Evolutionary conservation across 1,140 invertebrate genomes (phyloP).

Genomic region (Drosophila littoralis): DNA sequence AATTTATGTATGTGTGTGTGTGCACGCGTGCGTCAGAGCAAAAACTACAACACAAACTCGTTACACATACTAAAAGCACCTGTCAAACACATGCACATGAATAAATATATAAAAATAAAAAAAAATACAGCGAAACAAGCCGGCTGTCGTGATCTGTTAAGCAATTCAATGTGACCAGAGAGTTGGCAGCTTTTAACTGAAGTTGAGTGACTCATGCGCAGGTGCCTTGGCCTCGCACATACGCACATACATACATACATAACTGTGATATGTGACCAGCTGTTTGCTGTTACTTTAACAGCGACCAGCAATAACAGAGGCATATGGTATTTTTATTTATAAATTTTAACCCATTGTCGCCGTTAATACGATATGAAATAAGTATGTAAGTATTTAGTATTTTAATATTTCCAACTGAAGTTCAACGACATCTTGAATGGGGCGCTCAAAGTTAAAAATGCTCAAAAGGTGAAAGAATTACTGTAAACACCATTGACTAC

Average conservation of each 20-base stretch:
- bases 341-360: background rate
- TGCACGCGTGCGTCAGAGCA: conserved; percentile 62
- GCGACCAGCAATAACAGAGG: conserved; percentile 11
- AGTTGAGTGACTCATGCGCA: conserved; percentile 50
- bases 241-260: conserved; percentile 8
- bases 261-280: conserved; percentile 37
- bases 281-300: conserved; percentile 36
- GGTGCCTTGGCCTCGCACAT: conserved; percentile 34
- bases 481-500: too few relatives aligned
- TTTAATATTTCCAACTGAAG: background rate
- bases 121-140: conserved; percentile 29
- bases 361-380: background rate
- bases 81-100: conserved; percentile 56
- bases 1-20: conserved; percentile 17
- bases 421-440: conserved; percentile 11
- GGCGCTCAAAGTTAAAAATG: conserved; percentile 5
- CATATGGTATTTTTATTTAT: conserved; percentile 12
- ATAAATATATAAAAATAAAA: background rate
- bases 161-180: conserved; percentile 49
- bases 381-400: background rate
- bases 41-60: conserved; percentile 64
- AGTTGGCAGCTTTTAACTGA: conserved; percentile 25
- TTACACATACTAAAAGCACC: conserved; percentile 74
- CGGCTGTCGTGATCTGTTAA: conserved; percentile 36
- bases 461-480: too few relatives aligned